Percentiles rank a stretch among this genome's conserved stretches.
These are phyloP conservation scores for Pocillopora grandis DNA, from an alignment of 92 coral and sea anemone species.

Conservation along the genomic window DNA sequence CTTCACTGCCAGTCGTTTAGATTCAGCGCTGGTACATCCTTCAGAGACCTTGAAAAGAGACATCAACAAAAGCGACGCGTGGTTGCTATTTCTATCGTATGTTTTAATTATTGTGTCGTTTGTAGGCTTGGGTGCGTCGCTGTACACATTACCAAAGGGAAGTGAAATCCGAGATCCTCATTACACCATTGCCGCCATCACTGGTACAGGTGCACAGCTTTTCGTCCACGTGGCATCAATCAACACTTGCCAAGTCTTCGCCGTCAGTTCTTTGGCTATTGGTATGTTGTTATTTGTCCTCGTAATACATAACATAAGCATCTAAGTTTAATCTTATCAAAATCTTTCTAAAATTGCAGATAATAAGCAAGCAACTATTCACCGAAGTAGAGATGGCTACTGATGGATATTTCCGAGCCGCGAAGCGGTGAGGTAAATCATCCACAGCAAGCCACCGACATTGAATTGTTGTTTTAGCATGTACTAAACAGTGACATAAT, in stretches of 20 bases:
- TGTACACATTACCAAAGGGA: slow-evolving; percentile 31
- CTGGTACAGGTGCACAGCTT: slow-evolving; percentile 60
- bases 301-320: neutral
- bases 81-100: slow-evolving; percentile 36
- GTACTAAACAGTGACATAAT: no score
- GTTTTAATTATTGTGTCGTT: slow-evolving; percentile 13
- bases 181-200: slow-evolving; percentile 31
- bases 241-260: slow-evolving; percentile 69
- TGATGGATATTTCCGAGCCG: no score
- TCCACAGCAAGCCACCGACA: no score
- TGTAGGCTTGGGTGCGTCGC: slow-evolving; percentile 46
- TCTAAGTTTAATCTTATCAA: neutral
- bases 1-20: slow-evolving; percentile 15
- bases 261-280: slow-evolving; percentile 46
- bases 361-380: no score
- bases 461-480: no score
- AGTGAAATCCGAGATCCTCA: slow-evolving; percentile 36
- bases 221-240: slow-evolving; percentile 61
- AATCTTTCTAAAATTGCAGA: neutral
- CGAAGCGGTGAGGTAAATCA: no score
- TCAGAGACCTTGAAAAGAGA: slow-evolving; percentile 56
- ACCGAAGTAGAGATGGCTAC: no score
- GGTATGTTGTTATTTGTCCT: slow-evolving; percentile 37
- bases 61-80: slow-evolving; percentile 27
- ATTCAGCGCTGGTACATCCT: slow-evolving; percentile 45